These are phyloP conservation scores for Steromphala cineraria DNA, from an alignment of 2,888 invertebrate species.

Conservation along the genomic window DNA sequence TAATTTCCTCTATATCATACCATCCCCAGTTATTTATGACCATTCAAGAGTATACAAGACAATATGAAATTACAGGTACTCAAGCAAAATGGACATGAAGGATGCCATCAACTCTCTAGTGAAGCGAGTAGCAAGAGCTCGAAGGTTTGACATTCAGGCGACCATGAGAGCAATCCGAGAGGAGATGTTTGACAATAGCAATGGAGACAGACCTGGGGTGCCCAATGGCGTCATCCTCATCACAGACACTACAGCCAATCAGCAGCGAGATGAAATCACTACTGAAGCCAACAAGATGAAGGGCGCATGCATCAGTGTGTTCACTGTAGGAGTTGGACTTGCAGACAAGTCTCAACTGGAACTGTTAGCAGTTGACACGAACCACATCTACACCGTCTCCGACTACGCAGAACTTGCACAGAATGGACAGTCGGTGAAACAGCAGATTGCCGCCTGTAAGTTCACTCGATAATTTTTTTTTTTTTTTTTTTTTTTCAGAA, in stretches of 20 bases:
- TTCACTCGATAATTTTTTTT: too few relatives aligned
- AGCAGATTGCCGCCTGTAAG: slow-evolving; percentile 44
- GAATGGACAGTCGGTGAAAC: slow-evolving; percentile 28
- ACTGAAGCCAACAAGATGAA: slow-evolving; percentile 22
- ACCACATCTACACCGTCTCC: slow-evolving; percentile 54
- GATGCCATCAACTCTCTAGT: slow-evolving; percentile 23
- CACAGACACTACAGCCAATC: slow-evolving; percentile 51
- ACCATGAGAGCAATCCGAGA: slow-evolving; percentile 13
- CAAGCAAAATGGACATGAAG: not conserved
- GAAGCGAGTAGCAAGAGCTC: slow-evolving; percentile 20
- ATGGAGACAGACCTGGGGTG: slow-evolving; percentile 46
- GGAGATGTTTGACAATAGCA: slow-evolving; percentile 42
- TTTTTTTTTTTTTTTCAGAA: too few relatives aligned
- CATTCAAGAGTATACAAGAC: too few relatives aligned
- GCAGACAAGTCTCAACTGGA: slow-evolving; percentile 57
- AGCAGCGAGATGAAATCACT: not conserved
- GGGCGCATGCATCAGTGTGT: slow-evolving; percentile 49
- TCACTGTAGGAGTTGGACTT: slow-evolving; percentile 55
- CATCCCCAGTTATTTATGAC: not conserved
- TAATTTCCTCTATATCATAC: too few relatives aligned
- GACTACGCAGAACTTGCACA: slow-evolving; percentile 46
- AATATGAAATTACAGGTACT: not conserved
- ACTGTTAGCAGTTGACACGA: slow-evolving; percentile 47
- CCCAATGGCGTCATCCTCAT: slow-evolving; percentile 59
- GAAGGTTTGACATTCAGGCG: slow-evolving; percentile 25